Conservation (phyloP, 1,140 invertebrate genomes). For the Conus ventricosus region DNA sequence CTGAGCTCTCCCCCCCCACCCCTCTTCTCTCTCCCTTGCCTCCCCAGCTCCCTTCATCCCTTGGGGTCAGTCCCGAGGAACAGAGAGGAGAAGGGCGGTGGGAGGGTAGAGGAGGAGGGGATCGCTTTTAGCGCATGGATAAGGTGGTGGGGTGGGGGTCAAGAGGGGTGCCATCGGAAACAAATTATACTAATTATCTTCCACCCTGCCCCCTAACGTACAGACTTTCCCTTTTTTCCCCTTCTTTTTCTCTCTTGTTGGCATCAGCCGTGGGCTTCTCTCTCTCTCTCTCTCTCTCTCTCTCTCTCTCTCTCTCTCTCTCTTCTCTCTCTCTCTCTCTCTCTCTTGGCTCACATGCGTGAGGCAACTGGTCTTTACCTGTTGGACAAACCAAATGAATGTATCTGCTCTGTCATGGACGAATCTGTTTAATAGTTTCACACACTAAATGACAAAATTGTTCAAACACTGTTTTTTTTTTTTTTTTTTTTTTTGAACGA, state of each 20-base stretch:
- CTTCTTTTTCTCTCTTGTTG: too few relatives aligned
- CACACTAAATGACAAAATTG: background rate
- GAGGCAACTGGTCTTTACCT: background rate
- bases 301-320: constrained; percentile 9
- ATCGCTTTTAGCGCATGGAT: too few relatives aligned
- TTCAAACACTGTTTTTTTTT: too few relatives aligned
- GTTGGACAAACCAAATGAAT: background rate
- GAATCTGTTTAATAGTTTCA: background rate
- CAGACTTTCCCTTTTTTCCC: too few relatives aligned
- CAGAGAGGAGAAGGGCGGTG: background rate
- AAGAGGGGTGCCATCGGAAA: too few relatives aligned
- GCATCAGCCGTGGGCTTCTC: too few relatives aligned
- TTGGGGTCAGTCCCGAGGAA: background rate
- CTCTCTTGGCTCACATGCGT: background rate
- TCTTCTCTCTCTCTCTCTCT: constrained; percentile 8
- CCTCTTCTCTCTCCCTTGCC: background rate
- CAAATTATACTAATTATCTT: background rate
- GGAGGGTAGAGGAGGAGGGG: too few relatives aligned
- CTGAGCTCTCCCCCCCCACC: too few relatives aligned
- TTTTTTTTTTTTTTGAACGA: too few relatives aligned
- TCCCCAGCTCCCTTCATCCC: background rate
- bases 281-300: background rate
- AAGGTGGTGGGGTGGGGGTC: too few relatives aligned
- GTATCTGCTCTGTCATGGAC: background rate
- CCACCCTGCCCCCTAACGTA: too few relatives aligned